Evolutionary conservation across 2,888 invertebrate species (phyloP).

Genomic region (Lasiommata megera): DNA sequence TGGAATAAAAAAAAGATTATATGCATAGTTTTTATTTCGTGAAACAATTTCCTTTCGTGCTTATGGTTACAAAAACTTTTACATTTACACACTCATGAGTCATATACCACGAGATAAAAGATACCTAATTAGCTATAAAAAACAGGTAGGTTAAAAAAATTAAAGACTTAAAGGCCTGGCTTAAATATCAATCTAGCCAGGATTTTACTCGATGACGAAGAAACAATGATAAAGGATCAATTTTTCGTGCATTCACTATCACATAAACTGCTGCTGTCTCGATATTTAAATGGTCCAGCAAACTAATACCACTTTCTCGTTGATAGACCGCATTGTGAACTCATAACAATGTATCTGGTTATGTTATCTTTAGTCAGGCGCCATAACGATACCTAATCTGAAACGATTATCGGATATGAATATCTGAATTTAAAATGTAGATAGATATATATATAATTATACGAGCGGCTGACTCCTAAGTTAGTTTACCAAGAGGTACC

Average conservation of each 20-base stretch:
- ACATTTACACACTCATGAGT: too few species aligned
- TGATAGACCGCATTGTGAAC: conserved; percentile 7
- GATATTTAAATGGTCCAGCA: not conserved
- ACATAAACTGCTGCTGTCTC: not conserved
- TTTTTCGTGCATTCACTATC: not conserved
- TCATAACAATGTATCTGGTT: conserved; percentile 1
- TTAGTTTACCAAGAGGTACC: too few species aligned
- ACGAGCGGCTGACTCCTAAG: not conserved
- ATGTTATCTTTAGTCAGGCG: conserved; percentile 3
- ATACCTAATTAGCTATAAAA: too few species aligned
- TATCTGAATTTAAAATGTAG: conserved; percentile 3
- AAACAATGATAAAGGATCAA: not conserved
- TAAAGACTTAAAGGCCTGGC: too few species aligned
- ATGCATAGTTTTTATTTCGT: too few species aligned
- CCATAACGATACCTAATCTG: conserved; percentile 6
- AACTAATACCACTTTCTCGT: conserved; percentile 7
- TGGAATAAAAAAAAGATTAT: too few species aligned
- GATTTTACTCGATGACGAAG: too few species aligned
- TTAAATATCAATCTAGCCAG: too few species aligned
- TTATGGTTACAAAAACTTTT: too few species aligned
- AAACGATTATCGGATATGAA: conserved; percentile 1
- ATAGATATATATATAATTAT: not conserved
- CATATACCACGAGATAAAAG: too few species aligned
- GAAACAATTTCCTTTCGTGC: too few species aligned
- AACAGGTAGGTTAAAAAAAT: too few species aligned